Percentiles rank a stretch among this genome's conserved stretches.
Evolutionary conservation across 2,113 vertebrate species (phyloP).

Genomic region (Todiramphus chloris): DNA sequence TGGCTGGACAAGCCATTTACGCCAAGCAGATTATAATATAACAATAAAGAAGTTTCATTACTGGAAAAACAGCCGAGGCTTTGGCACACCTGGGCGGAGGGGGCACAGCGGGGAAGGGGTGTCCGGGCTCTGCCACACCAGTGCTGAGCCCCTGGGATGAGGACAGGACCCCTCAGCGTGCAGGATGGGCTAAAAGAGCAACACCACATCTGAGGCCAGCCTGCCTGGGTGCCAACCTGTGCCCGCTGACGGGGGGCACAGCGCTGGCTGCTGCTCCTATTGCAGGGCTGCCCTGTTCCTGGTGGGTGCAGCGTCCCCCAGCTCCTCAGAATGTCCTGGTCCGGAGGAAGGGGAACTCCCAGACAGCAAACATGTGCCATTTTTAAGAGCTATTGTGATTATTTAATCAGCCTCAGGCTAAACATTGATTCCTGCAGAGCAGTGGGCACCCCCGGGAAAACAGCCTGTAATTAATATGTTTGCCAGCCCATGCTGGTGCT

Average conservation of each 20-base stretch:
- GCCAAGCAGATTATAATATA: constrained; percentile 70
- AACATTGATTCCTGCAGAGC: background rate
- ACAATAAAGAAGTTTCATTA: constrained; percentile 42
- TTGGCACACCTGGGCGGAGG: background rate
- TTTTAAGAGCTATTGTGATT: background rate
- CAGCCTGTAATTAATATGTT: background rate
- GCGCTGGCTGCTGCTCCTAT: rapidly evolving
- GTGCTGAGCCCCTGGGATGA: background rate
- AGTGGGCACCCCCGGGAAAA: background rate
- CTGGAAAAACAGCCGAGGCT: background rate
- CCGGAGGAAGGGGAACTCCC: background rate
- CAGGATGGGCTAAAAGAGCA: background rate
- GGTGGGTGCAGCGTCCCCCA: background rate
- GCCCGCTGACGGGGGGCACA: background rate
- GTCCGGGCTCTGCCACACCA: rapidly evolving
- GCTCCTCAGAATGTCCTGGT: background rate
- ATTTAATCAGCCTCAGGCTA: background rate
- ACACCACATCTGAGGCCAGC: rapidly evolving
- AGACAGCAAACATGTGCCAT: rapidly evolving
- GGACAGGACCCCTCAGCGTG: background rate
- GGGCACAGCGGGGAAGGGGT: background rate
- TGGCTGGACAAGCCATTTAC: constrained; percentile 65
- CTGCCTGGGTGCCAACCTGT: background rate
- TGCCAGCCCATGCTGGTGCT: background rate
- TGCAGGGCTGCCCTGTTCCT: rapidly evolving